These are phyloP conservation scores for Busseola fusca DNA, from an alignment of 2,888 invertebrate genomes.

Conservation along the genomic window DNA sequence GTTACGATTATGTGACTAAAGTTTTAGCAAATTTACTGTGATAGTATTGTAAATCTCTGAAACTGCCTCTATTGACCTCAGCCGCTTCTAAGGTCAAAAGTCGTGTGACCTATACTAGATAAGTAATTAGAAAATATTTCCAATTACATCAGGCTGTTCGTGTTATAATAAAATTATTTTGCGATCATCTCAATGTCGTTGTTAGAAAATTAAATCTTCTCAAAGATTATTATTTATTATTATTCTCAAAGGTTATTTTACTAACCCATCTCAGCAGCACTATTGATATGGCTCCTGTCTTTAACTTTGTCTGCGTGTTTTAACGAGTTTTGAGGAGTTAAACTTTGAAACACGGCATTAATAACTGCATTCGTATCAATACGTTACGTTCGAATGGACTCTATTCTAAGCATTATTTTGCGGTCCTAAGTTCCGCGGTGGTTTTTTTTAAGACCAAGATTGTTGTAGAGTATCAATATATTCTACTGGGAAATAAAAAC, in stretches of 20 bases:
- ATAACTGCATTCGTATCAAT: neutral
- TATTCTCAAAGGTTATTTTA: too few relatives aligned
- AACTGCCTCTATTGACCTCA: conserved; percentile 19
- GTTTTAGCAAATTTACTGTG: conserved; percentile 6
- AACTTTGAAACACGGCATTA: neutral
- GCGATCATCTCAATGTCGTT: neutral
- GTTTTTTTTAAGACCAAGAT: neutral
- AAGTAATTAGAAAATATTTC: conserved; percentile 12
- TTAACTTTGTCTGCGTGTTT: too few relatives aligned
- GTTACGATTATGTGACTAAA: neutral
- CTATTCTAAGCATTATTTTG: neutral
- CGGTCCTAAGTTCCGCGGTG: neutral
- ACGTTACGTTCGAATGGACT: neutral
- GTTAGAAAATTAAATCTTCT: neutral
- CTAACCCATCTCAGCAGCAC: too few relatives aligned
- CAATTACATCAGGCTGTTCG: conserved; percentile 1
- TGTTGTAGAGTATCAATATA: too few relatives aligned
- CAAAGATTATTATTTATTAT: too few relatives aligned
- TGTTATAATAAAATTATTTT: conserved; percentile 10
- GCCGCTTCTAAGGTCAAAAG: conserved; percentile 25
- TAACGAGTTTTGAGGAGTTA: too few relatives aligned
- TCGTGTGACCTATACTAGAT: conserved; percentile 23
- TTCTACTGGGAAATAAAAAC: neutral
- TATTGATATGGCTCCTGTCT: too few relatives aligned
- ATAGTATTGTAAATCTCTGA: conserved; percentile 3